Base-by-base conservation (phyloP, 2,888 invertebrate genomes). In the Lamellibrachia satsuma region DNA sequence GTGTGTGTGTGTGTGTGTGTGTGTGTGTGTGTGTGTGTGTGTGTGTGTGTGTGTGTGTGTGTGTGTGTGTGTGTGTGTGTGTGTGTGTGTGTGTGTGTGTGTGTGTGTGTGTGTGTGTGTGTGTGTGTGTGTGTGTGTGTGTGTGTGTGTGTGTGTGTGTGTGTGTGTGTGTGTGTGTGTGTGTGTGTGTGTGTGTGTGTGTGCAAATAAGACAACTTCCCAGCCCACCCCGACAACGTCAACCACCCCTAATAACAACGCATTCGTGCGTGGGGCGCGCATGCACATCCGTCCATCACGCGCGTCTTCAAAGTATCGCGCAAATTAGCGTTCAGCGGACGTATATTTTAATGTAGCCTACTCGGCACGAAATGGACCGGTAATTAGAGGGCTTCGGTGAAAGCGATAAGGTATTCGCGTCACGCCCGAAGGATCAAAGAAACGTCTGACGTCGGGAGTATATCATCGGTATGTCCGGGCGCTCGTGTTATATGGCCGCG, bases 321-420 rank as follows among this genome's bases (percentile, higher is more conserved):
- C 75, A 75, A 75, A 75, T 75, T 75, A 75, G 75, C 75, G 75
- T 75, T 75, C 75, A n/a, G 75, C 22, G 75, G 75, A 75, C 75
- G 75, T 22, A 75, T 22, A 75, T 22, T 11, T 75, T 75, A 75
- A 75, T 22, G 75, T 15, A 2, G 75, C n/a, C 75, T 15, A 75
- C 75, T 75, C 75, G 22, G 75, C 75, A 75, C n/a, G 75, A 75
- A 75, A 22, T 22, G 75, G 15, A 75, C 75, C 22, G 22, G 75
- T 75, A n/a, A 75, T 75, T 75, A 75, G 15, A 75, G 75, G 75
- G 15, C 15, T 75, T 15, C 75, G 75, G 75, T 22, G 75, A 75
- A 75, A 75, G 75, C 75, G 75, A 75, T 75, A 75, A 75, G 75
- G 75, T 75, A 75, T 75, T 75, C 75, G 75, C 75, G 75, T 75